Evolutionary conservation across 1,140 invertebrate species (phyloP), one percentile per base, ranked within the genome.

Genomic region (Galleria mellonella): DNA sequence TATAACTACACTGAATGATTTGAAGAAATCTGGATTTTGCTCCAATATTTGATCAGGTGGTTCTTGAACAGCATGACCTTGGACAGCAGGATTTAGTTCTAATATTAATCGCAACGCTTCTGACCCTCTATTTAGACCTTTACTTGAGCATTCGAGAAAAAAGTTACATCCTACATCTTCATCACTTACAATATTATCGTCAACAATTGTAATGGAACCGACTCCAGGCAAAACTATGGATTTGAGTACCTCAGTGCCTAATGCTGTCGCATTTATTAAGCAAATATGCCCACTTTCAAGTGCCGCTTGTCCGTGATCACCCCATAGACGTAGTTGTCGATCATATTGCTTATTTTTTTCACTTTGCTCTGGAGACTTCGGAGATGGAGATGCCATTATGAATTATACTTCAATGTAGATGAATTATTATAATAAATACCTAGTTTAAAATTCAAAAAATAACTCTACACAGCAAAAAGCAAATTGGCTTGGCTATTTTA

Each of bases 81-180:
- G 90, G 0, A 98, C 97, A 83, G 98, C 97, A 12, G 93, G 90
- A 89, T 99, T 99, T 41, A 99, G 83, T 85, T 99, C 97, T 47
- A 95, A 84, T 17, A 99, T 83, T 32, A 96, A 87, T 54, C 95
- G 91, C 36, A 94, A 93, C 2, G 94, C 91, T 45, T 94, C 91
- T 62, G 95, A 90, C 0, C 95, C 97, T 83, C 97, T 90, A 11
- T 94, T 93, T 73, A 93, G 90, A 0, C 95, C 95, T 61, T 95
- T 81, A 61, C 89, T 92, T 9, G 93, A 92, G 49, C 88, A 71
- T 72, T 96, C 94, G 69, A 98, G 75, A 75, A 98, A 98, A 69
- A 98, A 98, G 76, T 98, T 98, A 60, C 93, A 93, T 14, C 96
- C 97, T 51, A 97, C 90, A 86, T 99, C 97, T 83, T 97, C 95